Evolutionary conservation across 37 sponge, comb jelly and placozoan genomes (phyloP), one percentile per base, ranked within the genome.

Genomic region (Aphrocallistes beatrix): DNA sequence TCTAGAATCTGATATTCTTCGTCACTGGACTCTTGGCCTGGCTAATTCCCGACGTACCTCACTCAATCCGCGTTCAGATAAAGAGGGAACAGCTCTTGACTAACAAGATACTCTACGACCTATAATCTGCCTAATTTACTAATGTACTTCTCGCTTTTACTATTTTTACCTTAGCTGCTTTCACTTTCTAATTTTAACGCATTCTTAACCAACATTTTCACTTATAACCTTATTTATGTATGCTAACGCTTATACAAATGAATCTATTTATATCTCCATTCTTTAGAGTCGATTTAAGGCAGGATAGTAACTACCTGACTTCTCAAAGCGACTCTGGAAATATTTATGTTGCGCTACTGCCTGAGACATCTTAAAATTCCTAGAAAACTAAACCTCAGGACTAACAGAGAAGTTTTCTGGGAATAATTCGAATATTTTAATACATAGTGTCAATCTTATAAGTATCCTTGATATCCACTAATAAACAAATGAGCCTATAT

Each of bases 51-150:
- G 75, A 60, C n/a, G 75, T 60, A 8, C 75, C 75, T 32, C 75
- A 28, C 75, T 32, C 75, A 60, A 60, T 60, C 21, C 75, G 75
- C 3, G n/a, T 60, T 21, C 75, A 60, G n/a, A 60, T 60, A 60
- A 60, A 60, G 75, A 60, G 75, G 21, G 75, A 60, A 60, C 75
- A 60, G 21, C 75, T 60, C 75, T 13, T 60, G 21, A 60, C 75
- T 28, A 60, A 60, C 34, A 60, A 60, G 75, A 60, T 60, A 25
- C 75, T 60, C 8, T 60, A 19, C 75, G 25, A 21, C 75, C 34
- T 60, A 60, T 60, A 60, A 30, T 13, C 49, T 17, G 13, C 17
- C 17, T 17, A 21, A 17, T 47, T 47, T 47, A 47, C 49, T 47
- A 47, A 21, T 47, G 13, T 21, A 47, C 49, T 21, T 21, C n/a